Conservation (phyloP, 1,140 invertebrate genomes). For the Calliopsis andreniformis region DNA sequence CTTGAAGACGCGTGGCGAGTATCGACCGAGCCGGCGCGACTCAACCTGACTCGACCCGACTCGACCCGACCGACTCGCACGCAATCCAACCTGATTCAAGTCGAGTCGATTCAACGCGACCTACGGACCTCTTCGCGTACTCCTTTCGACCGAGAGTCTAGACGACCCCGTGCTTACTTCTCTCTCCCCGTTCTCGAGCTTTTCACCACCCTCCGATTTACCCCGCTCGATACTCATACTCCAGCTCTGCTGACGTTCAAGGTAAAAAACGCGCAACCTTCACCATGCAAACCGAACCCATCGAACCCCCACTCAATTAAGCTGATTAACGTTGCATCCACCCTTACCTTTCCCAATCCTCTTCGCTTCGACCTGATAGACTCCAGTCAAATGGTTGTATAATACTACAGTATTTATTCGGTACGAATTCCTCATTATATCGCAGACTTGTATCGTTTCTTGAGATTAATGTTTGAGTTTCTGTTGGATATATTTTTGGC, state of each 20-base stretch:
- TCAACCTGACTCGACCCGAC: conserved; percentile 47
- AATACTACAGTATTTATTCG: no score
- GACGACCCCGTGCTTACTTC: conserved; percentile 29
- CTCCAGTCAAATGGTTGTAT: no score
- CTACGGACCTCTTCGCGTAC: background rate
- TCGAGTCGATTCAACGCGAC: conserved; percentile 15
- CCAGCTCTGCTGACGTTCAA: background rate
- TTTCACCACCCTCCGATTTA: conserved; percentile 19
- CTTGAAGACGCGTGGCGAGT: conserved; percentile 64
- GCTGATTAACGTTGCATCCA: conserved; percentile 15
- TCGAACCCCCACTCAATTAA: background rate
- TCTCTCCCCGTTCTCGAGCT: conserved; percentile 24
- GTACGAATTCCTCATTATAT: no score
- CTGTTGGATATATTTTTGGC: no score
- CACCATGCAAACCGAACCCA: conserved; percentile 10
- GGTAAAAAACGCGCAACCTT: conserved; percentile 14
- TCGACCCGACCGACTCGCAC: conserved; percentile 35
- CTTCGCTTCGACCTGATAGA: no score
- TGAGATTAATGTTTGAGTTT: no score
- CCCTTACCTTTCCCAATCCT: background rate
- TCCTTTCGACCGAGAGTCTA: conserved; percentile 22
- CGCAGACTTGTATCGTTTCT: no score
- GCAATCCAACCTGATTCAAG: conserved; percentile 43
- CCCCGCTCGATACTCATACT: background rate
- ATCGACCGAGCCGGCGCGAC: conserved; percentile 50